Percentiles rank a stretch among this genome's conserved stretches.
Conservation (phyloP, 2,113 vertebrate genomes). For the Sphyrna mokarran region DNA sequence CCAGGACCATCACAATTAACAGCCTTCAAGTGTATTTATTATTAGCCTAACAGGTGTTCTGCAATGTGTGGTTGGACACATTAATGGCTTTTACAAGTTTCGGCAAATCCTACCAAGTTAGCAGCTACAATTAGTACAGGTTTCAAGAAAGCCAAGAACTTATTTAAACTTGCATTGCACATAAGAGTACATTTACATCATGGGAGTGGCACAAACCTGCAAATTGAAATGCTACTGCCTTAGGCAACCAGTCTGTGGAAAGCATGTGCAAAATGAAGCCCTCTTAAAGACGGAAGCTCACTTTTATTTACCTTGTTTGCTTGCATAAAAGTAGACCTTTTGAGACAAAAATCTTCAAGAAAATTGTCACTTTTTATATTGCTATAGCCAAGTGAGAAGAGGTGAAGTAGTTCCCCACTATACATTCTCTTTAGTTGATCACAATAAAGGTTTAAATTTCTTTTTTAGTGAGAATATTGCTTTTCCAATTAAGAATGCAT, state of each 20-base stretch:
- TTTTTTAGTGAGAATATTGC: too few species aligned
- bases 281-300: background rate
- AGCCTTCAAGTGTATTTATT: background rate
- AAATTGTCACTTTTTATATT: too few species aligned
- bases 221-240: background rate
- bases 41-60: conserved; percentile 32
- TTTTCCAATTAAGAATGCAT: too few species aligned
- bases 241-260: background rate
- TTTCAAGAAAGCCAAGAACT: background rate
- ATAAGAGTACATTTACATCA: background rate
- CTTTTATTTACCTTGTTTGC: background rate
- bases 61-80: conserved; percentile 11
- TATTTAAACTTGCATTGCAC: background rate
- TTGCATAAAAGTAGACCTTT: background rate
- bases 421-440: too few species aligned
- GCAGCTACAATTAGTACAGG: background rate
- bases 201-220: background rate
- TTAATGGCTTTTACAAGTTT: conserved; percentile 6
- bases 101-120: background rate
- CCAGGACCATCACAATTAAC: background rate
- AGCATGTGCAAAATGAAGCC: background rate
- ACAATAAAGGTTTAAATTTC: too few species aligned
- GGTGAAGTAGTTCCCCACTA: too few species aligned
- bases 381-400: too few species aligned
- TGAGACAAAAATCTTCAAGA: background rate